These are phyloP conservation scores for Corynorhinus townsendii DNA, from an alignment of 2,113 vertebrate genomes.

Conservation along the genomic window DNA sequence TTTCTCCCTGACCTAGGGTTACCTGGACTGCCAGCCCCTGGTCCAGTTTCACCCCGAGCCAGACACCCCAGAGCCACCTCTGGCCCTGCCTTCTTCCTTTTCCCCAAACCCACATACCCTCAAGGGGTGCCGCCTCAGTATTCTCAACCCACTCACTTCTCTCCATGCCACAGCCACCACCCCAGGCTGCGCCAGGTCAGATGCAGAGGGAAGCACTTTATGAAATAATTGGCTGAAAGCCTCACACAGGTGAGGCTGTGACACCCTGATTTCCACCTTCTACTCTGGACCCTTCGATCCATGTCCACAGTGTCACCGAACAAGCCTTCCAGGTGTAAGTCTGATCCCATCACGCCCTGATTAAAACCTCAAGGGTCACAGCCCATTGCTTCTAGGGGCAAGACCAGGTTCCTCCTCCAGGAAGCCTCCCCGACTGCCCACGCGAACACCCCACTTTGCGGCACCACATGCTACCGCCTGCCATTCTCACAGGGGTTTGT, in stretches of 20 bases:
- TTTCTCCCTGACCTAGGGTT: not conserved
- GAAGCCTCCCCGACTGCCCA: not conserved
- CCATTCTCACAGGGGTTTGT: fast-evolving
- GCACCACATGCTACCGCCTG: fast-evolving
- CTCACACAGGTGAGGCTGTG: not conserved
- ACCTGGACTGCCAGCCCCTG: fast-evolving
- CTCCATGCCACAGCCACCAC: not conserved
- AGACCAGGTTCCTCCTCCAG: not conserved
- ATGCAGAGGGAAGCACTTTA: fast-evolving
- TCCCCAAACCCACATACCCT: not conserved
- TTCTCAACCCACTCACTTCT: not conserved
- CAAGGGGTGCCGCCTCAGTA: fast-evolving
- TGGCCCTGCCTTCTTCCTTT: not conserved
- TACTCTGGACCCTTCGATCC: not conserved
- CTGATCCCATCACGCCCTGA: too few species aligned
- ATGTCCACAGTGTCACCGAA: fast-evolving
- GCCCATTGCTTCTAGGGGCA: not conserved
- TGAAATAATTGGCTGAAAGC: not conserved
- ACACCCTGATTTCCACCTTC: not conserved
- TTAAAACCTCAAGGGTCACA: not conserved
- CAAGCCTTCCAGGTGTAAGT: not conserved
- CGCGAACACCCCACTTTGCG: fast-evolving
- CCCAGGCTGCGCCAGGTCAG: not conserved
- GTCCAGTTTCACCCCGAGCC: not conserved
- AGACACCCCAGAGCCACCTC: fast-evolving